These are phyloP conservation scores for Sula dactylatra DNA, from an alignment of 2,113 vertebrate species.

Conservation along the genomic window DNA sequence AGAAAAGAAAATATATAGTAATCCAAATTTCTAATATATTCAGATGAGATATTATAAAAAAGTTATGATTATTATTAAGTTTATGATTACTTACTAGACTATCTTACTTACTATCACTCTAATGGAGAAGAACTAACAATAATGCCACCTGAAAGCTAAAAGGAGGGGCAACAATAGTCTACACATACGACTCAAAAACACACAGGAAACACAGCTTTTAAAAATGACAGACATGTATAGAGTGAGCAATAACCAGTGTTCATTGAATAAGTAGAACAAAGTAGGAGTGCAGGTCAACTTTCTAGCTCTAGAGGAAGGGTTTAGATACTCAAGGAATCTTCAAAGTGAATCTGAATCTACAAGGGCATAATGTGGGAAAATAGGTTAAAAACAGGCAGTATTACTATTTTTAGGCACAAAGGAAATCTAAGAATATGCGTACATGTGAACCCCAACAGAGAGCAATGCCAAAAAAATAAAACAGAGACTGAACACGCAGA, in stretches of 20 bases:
- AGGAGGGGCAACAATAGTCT: neutral
- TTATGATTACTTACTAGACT: neutral
- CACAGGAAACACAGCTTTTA: neutral
- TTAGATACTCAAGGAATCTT: conserved; percentile 18
- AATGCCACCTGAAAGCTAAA: neutral
- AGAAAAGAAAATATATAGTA: neutral
- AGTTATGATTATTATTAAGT: neutral
- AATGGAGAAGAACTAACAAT: neutral
- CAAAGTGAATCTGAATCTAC: conserved; percentile 30
- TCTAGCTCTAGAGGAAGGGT: neutral
- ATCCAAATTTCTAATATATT: neutral
- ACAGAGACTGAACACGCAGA: neutral
- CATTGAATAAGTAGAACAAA: neutral
- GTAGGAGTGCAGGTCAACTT: neutral
- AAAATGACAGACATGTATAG: neutral
- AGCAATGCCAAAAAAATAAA: conserved; percentile 11
- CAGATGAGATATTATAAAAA: neutral
- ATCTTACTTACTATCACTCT: neutral
- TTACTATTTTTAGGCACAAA: conserved; percentile 31
- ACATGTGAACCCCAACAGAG: conserved; percentile 17
- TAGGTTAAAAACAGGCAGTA: conserved; percentile 34
- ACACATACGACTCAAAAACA: neutral
- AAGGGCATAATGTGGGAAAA: conserved; percentile 26
- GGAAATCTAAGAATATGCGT: conserved; percentile 28
- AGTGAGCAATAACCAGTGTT: neutral